Conservation (phyloP, 2,888 invertebrate genomes). For the Lymantria monacha region DNA sequence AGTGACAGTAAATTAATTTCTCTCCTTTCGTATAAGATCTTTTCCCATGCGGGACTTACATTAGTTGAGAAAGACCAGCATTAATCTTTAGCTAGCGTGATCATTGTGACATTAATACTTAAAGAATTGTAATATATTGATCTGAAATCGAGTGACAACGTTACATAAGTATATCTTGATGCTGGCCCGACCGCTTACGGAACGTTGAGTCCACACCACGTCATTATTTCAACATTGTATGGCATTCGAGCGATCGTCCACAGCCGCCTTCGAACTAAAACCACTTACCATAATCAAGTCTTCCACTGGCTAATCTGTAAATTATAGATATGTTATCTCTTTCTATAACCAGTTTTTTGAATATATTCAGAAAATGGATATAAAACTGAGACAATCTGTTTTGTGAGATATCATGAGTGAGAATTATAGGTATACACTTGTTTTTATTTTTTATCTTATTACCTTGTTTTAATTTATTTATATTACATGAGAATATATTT, state of each 20-base stretch:
- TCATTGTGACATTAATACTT: too few relatives aligned
- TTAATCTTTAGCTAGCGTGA: too few relatives aligned
- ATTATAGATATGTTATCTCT: constrained; percentile 55
- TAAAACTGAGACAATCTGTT: constrained; percentile 35
- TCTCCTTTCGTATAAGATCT: too few relatives aligned
- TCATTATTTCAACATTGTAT: constrained; percentile 35
- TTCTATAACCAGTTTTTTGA: constrained; percentile 44
- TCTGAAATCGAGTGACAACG: constrained; percentile 10
- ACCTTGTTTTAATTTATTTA: neutral
- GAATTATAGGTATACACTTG: constrained; percentile 12
- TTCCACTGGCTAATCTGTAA: constrained; percentile 51
- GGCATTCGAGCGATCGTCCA: constrained; percentile 29
- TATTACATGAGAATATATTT: neutral
- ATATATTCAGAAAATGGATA: constrained; percentile 48
- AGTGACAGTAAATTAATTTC: too few relatives aligned
- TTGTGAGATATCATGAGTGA: constrained; percentile 32
- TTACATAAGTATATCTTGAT: constrained; percentile 23
- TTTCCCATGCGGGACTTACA: too few relatives aligned
- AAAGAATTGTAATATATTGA: neutral
- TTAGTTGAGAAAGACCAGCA: too few relatives aligned
- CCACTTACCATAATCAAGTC: constrained; percentile 45
- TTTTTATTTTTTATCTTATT: neutral
- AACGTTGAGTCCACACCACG: constrained; percentile 18
- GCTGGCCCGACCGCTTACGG: constrained; percentile 14
- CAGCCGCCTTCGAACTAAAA: constrained; percentile 36